phyloP scores from a whole-genome alignment of 2,797 vertebrate species.

The Tokudaia muenninki region DNA sequence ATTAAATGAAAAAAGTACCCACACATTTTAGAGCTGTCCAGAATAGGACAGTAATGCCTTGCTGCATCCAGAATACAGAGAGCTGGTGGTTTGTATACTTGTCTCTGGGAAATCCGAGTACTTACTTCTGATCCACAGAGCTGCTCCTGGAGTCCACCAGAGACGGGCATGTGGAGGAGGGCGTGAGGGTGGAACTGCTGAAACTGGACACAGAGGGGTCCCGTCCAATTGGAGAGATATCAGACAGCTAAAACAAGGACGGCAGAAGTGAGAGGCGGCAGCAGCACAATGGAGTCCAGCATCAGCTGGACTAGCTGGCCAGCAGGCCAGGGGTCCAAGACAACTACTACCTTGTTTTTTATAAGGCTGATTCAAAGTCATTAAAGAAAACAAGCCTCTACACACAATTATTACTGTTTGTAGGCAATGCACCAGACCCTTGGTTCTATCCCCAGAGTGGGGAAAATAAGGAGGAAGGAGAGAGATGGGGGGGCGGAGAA shows the following conservation, averaged over 20 bases:
- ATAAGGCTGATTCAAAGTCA: not conserved
- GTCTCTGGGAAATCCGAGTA: not conserved
- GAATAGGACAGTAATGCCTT: not conserved
- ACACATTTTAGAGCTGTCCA: not conserved
- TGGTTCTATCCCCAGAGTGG: not conserved
- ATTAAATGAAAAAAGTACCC: not conserved
- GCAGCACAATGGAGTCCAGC: not conserved
- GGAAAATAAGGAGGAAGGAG: not conserved
- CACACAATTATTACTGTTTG: not conserved
- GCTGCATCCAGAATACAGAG: not conserved
- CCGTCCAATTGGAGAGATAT: constrained; percentile 95
- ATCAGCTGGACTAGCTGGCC: not conserved
- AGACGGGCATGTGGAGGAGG: constrained; percentile 98
- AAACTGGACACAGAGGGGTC: constrained; percentile 97
- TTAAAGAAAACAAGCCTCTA: not conserved
- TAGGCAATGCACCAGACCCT: not conserved
- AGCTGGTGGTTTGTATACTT: not conserved
- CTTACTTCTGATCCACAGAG: constrained; percentile 96
- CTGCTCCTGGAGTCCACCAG: constrained; percentile 95
- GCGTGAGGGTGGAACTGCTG: constrained; percentile 98
- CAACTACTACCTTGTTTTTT: not conserved
- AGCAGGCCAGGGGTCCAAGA: not conserved
- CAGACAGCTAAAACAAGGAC: constrained; percentile 91
- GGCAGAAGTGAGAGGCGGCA: not conserved
- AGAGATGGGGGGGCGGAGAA: not conserved